Evolutionary conservation across 2,888 invertebrate genomes (phyloP).

Genomic region (Napeogenes inachia): DNA sequence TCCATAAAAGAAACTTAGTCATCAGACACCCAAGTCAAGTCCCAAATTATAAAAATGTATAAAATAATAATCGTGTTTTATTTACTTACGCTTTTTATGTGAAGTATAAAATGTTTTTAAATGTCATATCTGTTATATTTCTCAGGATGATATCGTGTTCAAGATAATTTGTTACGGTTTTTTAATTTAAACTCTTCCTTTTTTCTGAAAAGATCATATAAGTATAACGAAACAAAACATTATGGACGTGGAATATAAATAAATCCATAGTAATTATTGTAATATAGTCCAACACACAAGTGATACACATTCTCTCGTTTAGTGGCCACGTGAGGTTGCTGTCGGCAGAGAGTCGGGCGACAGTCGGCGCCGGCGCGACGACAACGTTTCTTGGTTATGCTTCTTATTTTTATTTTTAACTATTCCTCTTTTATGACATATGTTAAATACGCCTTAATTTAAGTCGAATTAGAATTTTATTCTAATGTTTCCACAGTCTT

Average conservation of each 20-base stretch:
- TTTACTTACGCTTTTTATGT: too few relatives aligned
- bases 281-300: neutral
- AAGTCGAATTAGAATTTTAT: neutral
- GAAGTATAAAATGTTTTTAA: too few relatives aligned
- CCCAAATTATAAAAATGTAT: too few relatives aligned
- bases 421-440: conserved; percentile 10
- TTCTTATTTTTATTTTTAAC: conserved; percentile 17
- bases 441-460: conserved; percentile 6
- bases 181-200: too few relatives aligned
- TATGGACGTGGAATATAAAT: neutral
- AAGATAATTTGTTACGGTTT: too few relatives aligned
- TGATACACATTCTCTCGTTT: neutral
- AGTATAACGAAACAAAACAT: neutral
- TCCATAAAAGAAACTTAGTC: too few relatives aligned
- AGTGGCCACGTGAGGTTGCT: conserved; percentile 15
- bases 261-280: neutral
- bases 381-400: conserved; percentile 5
- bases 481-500: too few relatives aligned
- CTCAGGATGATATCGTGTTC: too few relatives aligned
- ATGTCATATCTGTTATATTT: too few relatives aligned
- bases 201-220: too few relatives aligned
- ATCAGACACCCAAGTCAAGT: too few relatives aligned
- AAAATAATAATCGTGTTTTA: too few relatives aligned
- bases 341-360: conserved; percentile 21
- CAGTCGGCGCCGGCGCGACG: conserved; percentile 23